Evolutionary conservation across 1,140 invertebrate species (phyloP), one percentile per base, ranked within the genome.

Genomic region (Holotrichia oblita): DNA sequence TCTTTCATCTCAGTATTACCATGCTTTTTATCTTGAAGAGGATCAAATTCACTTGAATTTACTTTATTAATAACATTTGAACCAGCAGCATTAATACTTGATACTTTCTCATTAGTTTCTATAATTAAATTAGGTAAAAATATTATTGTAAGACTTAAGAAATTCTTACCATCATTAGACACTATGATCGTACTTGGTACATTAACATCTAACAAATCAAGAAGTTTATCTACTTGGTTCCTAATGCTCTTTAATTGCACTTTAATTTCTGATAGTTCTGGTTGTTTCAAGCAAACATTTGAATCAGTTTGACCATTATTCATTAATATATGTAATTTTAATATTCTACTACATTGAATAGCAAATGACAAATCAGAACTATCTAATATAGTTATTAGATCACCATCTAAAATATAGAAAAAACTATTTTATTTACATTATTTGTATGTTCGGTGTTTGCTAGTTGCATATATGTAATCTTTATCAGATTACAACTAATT

Each of bases 311-410:
- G 86, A 79, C 73, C 82, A 78, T 84, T 85, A 80, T 87, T 85
- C 80, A 89, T 85, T 85, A 93, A 88, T 77, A 94, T 88, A 80
- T 91, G 91, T 27, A 94, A 87, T 85, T 92, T 93, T 64, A 94
- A 85, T 80, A 93, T 91, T 59, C 92, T 88, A 82, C 91, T 93
- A 81, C 92, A 93, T 84, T 93, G 92, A 79, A 94, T 92, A 75
- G 93, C 93, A 89, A 93, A 93, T 10, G 91, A 90, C 61, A 94
- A 85, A 85, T 94, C 93, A 8, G 92, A 91, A 83, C 91, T 93
- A 87, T 94, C 93, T 88, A 92, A 91, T 79, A 94, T 94, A 42
- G 93, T 93, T 79, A 94, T 92, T 73, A 94, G 85, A 86, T 94
- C 93, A 77, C 91, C 92, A 90, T 94, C 93, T 93, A 86, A 74